Evolutionary conservation across 2,888 invertebrate species (phyloP), one percentile per base, ranked within the genome.

Genomic region (Drosophila lutescens): DNA sequence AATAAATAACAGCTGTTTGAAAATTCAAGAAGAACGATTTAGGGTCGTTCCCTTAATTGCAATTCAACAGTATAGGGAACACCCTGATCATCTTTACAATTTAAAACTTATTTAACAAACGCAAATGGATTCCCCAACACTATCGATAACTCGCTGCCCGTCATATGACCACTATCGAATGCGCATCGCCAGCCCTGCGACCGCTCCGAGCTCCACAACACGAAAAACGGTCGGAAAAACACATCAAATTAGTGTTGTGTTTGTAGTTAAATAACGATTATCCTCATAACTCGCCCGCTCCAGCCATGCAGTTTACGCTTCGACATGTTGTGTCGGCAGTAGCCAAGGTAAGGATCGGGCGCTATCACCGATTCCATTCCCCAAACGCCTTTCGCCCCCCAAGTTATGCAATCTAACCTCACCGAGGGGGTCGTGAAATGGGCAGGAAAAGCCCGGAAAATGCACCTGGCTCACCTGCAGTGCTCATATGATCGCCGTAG

Each of bases 341-440:
- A 53, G 74, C 88, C 53, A 90, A 91, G 90, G 90, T 91, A 87
- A 59, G 46, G 13, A 57, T 36, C 51, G 38, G 40, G 10, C 34
- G 41, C 44, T 20, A 12, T 30, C 34, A 12, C 26, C 20, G 34
- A 36, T 41, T 32, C 32, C 17, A 23, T 36, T 32, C 8, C 13
- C 32, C 49, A 34, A 47, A 12, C 32, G n/a, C 20, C 40, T 32
- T 23, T 54, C 47, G 40, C 47, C 66, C 34, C 54, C 67, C 15
- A 67, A 77, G 87, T 90, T 90, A 90, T 90, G 90, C 90, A 90
- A 90, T 88, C 85, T 84, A 79, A 80, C 88, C 86, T 83, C 85
- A 57, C 72, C 58, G 77, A 47, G 68, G 38, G 40, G 67, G 67
- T 13, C 53, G 32, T 15, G 17, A 41, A 65, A 36, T 8, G 46